Evolutionary conservation across 2,888 invertebrate genomes (phyloP).

Genomic region (Plebejus argus): DNA sequence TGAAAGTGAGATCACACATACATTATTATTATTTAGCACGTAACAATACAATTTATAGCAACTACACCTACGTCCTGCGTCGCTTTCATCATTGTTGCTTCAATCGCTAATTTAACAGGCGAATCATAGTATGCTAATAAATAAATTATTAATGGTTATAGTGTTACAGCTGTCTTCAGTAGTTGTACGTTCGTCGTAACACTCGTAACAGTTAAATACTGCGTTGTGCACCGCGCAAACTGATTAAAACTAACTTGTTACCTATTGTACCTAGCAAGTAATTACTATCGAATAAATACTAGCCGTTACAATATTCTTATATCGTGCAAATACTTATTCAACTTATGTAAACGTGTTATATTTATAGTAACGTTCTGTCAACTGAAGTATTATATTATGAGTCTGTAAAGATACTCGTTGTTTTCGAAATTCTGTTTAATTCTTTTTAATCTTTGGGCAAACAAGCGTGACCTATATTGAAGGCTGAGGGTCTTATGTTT

Average conservation of each 20-base stretch:
- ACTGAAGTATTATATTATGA: too few species aligned
- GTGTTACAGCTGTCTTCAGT: background rate
- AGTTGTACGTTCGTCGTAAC: too few species aligned
- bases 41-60: slow-evolving; percentile 18
- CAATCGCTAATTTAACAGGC: background rate
- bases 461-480: slow-evolving; percentile 12
- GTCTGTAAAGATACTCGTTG: background rate
- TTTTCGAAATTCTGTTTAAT: background rate
- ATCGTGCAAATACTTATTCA: background rate
- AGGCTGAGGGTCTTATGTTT: background rate
- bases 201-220: background rate
- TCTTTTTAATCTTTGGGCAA: background rate
- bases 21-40: slow-evolving; percentile 24
- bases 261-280: background rate
- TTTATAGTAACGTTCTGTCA: background rate
- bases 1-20: slow-evolving; percentile 20
- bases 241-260: background rate
- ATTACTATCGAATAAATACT: background rate
- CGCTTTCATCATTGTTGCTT: slow-evolving; percentile 2
- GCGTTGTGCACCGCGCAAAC: background rate
- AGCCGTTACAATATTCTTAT: background rate
- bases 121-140: background rate
- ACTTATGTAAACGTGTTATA: background rate
- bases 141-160: background rate
- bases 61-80: slow-evolving; percentile 11